Percentiles rank a stretch among this genome's conserved stretches.
phyloP scores from a whole-genome alignment of 2,113 vertebrate genomes.

The Entomyzon cyanotis region DNA sequence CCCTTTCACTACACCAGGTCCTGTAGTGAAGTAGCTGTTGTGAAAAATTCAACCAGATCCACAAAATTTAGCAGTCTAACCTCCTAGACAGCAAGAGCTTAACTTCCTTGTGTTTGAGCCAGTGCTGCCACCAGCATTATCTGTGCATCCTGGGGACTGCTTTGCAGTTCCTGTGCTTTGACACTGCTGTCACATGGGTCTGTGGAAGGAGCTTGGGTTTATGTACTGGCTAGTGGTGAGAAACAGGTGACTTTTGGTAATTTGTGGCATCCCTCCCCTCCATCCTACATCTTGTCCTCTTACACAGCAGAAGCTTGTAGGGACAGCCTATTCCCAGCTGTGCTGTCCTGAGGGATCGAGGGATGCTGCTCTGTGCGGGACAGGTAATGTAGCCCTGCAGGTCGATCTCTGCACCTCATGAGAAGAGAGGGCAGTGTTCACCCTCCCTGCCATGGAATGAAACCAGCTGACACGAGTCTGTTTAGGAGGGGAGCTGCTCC shows the following conservation, averaged over 20 bases:
- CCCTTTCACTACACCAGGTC: not conserved
- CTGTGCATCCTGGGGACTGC: not conserved
- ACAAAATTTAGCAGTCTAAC: not conserved
- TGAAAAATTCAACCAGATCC: not conserved
- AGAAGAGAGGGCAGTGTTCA: not conserved
- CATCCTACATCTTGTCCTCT: not conserved
- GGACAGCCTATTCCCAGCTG: not conserved
- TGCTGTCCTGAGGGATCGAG: not conserved
- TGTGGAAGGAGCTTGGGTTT: not conserved
- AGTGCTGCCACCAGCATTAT: not conserved
- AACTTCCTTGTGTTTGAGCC: too few species aligned
- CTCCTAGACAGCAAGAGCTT: not conserved
- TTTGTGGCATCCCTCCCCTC: not conserved
- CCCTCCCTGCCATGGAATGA: not conserved
- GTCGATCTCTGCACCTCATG: not conserved
- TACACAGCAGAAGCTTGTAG: not conserved
- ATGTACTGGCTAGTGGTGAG: rapidly evolving
- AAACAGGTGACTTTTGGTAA: rapidly evolving
- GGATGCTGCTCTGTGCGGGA: not conserved
- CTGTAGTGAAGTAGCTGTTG: not conserved
- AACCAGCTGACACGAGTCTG: not conserved
- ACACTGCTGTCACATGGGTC: rapidly evolving
- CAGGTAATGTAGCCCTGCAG: rapidly evolving
- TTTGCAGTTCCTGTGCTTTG: too few species aligned
- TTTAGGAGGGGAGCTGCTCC: not conserved